phyloP scores from a whole-genome alignment of 2,888 invertebrate species.

The Hedychridium roseum region DNA sequence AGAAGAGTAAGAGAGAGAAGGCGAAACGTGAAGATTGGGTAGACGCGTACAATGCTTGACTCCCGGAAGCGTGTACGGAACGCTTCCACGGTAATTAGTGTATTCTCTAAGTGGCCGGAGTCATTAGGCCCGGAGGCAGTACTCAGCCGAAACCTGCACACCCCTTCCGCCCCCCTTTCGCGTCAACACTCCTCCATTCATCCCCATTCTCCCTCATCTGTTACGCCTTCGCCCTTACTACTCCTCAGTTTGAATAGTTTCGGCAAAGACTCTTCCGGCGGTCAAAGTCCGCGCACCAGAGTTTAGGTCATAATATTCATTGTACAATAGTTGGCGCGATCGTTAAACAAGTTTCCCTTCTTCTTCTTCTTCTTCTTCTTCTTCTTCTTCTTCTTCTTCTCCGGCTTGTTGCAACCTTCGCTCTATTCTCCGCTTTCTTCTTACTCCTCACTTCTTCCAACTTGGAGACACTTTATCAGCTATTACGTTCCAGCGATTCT shows the following conservation, averaged over 20 bases:
- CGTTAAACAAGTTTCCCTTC: conserved; percentile 33
- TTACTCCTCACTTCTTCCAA: no score
- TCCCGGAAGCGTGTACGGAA: conserved; percentile 44
- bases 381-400: background rate
- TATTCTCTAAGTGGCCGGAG: conserved; percentile 55
- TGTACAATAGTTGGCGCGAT: conserved; percentile 30
- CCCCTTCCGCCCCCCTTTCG: background rate
- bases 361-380: background rate
- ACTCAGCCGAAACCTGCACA: conserved; percentile 34
- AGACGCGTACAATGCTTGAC: conserved; percentile 41
- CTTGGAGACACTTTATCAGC: no score
- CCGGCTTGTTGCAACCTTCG: no score
- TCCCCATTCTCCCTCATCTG: conserved; percentile 2
- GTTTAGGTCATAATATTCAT: conserved; percentile 43
- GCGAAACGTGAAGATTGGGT: conserved; percentile 22
- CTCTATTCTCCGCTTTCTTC: no score
- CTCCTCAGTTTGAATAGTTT: conserved; percentile 20
- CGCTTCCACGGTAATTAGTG: conserved; percentile 55
- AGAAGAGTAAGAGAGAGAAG: conserved; percentile 7
- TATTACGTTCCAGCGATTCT: no score
- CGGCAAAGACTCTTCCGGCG: conserved; percentile 15
- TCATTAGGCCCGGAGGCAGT: conserved; percentile 48
- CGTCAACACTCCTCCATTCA: background rate
- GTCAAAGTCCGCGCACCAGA: conserved; percentile 22
- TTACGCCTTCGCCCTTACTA: no score